Percentiles rank a stretch among this genome's conserved stretches.
Evolutionary conservation across 2,113 vertebrate genomes (phyloP).

Genomic region (Verasper variegatus): DNA sequence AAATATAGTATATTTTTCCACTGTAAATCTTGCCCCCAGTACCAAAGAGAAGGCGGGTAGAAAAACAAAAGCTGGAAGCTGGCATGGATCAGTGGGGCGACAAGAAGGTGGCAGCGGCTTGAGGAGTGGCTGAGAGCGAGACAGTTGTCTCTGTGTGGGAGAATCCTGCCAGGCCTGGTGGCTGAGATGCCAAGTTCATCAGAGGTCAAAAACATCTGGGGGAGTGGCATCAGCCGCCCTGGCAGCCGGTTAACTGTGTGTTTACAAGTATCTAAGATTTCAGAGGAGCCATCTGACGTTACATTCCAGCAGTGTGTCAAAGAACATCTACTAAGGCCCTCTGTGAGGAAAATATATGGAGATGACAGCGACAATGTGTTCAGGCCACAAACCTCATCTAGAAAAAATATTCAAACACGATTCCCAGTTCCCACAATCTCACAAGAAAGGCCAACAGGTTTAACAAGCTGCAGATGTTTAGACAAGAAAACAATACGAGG

Average conservation of each 20-base stretch:
- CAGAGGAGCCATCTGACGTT: slow-evolving; percentile 17
- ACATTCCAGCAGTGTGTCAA: slow-evolving; percentile 14
- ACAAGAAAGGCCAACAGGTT: slow-evolving; percentile 32
- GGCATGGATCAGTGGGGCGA: slow-evolving; percentile 54
- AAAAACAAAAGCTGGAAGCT: slow-evolving; percentile 64
- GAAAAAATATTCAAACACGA: slow-evolving; percentile 36
- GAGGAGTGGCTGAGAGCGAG: slow-evolving; percentile 17
- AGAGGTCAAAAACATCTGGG: slow-evolving; percentile 64
- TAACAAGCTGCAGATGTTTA: slow-evolving; percentile 49
- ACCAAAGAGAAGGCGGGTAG: slow-evolving; percentile 47
- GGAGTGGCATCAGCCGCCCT: slow-evolving; percentile 16
- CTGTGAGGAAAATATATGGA: slow-evolving; percentile 18
- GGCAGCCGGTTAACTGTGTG: slow-evolving; percentile 26
- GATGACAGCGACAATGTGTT: slow-evolving; percentile 20
- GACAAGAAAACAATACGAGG: slow-evolving; percentile 8
- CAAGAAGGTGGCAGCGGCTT: slow-evolving; percentile 32
- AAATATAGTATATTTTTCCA: slow-evolving; percentile 79
- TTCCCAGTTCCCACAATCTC: slow-evolving; percentile 23
- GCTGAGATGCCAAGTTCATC: slow-evolving; percentile 64
- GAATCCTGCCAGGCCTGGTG: slow-evolving; percentile 37
- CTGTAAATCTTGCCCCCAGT: slow-evolving; percentile 74
- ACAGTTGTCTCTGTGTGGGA: slow-evolving; percentile 32
- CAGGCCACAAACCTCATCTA: slow-evolving; percentile 22
- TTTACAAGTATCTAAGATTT: slow-evolving; percentile 11
- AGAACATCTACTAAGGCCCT: slow-evolving; percentile 9